Evolutionary conservation across 2,113 vertebrate genomes (phyloP), one percentile per base, ranked within the genome.

Genomic region (Leptobrachium leishanense): DNA sequence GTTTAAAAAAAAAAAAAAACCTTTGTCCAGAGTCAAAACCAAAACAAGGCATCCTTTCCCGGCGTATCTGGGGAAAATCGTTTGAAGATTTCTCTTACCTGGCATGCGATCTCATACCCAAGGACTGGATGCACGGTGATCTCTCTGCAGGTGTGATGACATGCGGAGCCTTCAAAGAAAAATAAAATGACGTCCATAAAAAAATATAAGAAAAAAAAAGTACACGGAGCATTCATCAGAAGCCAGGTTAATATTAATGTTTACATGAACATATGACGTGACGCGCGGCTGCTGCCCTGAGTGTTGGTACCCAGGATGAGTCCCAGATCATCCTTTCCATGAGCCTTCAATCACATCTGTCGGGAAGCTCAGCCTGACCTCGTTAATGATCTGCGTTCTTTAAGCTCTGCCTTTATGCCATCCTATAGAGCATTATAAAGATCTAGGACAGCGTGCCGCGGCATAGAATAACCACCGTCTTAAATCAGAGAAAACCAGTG

Each of bases 301-400:
- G 20, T 31, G 20, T 31, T 31, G 20, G 20, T 31, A 31, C 20
- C 20, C 20, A 12, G 55, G 13, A 59, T 4, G 55, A 59, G 68
- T 41, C 63, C 65, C 13, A 31, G 53, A 54, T 41, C 54, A 68
- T 67, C 62, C 13, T 9, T 59, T 71, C 77, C 64, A 13, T n/a
- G 72, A 68, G 78, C 74, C 12, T 39, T 41, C 66, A 74, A 68
- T 74, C 72, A 68, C 78, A 81, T 81, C 71, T 81, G 78, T 74
- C 68, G 68, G 64, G 31, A 43, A 54, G 64, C 20, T 13, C 20
- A 55, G 46, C 68, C 12, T 80, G 78, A 74, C 78, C 72, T 68
- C 78, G 13, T 81, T 81, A 81, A 68, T 73, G 72, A 81, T 74
- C 39, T 59, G 64, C 62, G 78, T 72, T 68, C 68, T 74, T 79